Evolutionary conservation across 2,888 invertebrate species (phyloP), one percentile per base, ranked within the genome.

Genomic region (Amphipoea lucens): DNA sequence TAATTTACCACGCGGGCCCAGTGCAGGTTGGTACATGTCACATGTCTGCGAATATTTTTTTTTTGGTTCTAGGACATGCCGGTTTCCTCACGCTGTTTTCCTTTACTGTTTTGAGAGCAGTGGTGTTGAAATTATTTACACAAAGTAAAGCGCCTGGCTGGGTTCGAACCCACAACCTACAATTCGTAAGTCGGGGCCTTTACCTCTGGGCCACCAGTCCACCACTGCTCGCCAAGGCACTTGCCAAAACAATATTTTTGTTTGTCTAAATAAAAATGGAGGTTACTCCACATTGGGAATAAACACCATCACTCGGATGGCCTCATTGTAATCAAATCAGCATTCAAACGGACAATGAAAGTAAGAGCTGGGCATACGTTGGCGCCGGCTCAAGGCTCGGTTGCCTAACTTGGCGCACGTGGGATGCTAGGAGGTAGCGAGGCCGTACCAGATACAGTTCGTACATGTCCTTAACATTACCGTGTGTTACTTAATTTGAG

Each of bases 261-360:
- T 69, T 63, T 57, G 5, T 65, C 65, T 54, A 63, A 71, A 74
- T 20, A 54, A 48, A 68, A 69, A 71, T 71, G 67, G 71, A 88
- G 84, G 80, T 78, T 75, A 78, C 36, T 66, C 78, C 72, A 78
- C 77, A 76, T 87, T 78, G 76, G 82, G 81, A 63, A 84, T 87
- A 86, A 90, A 88, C 87, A 87, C 88, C 85, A 90, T 89, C 84
- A 84, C 76, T 86, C 80, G 81, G 89, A 90, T 90, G 90, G 90
- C 92, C 92, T 94, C 91, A 94, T 94, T 95, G 93, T 94, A 91
- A 93, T 93, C 92, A 91, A 94, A 93, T 91, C 91, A 91, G 88
- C 91, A 93, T 93, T 93, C 88, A 92, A 92, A 92, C 88, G 94
- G 93, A 94, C 95, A 95, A 95, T 94, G 95, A 95, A 96, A 96